Conservation (phyloP, 2,797 vertebrate genomes). For the Triplophysa yarkandensis region DNA sequence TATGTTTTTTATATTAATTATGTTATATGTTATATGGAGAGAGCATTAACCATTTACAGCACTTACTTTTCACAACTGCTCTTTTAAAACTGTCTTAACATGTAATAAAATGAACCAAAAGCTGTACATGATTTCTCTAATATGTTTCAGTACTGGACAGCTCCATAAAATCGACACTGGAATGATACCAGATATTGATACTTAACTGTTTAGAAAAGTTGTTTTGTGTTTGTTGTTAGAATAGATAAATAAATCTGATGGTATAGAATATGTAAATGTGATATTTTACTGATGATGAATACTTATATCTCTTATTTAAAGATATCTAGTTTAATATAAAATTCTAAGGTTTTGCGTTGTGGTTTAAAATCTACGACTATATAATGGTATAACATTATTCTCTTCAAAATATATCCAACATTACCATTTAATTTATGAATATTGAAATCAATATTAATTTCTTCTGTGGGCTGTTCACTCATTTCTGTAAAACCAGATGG, state of each 20-base stretch:
- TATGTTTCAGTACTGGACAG: slow-evolving; percentile 24
- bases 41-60: not conserved
- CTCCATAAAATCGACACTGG: not conserved
- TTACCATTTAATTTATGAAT: no score
- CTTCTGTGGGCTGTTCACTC: not conserved
- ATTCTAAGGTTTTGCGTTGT: no score
- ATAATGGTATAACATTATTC: not conserved
- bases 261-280: not conserved
- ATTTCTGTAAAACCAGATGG: no score
- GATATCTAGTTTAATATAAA: no score
- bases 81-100: no score
- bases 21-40: no score
- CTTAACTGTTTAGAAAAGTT: no score
- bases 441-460: not conserved
- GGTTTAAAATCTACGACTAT: not conserved
- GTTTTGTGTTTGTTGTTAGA: not conserved
- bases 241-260: not conserved
- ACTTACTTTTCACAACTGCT: no score
- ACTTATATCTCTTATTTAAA: not conserved
- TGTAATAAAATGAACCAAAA: no score
- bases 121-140: not conserved
- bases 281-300: not conserved
- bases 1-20: no score
- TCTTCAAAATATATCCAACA: not conserved
- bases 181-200: no score